Evolutionary conservation across 2,797 vertebrate genomes (phyloP).

Genomic region (Enteromius thamalakanensis): DNA sequence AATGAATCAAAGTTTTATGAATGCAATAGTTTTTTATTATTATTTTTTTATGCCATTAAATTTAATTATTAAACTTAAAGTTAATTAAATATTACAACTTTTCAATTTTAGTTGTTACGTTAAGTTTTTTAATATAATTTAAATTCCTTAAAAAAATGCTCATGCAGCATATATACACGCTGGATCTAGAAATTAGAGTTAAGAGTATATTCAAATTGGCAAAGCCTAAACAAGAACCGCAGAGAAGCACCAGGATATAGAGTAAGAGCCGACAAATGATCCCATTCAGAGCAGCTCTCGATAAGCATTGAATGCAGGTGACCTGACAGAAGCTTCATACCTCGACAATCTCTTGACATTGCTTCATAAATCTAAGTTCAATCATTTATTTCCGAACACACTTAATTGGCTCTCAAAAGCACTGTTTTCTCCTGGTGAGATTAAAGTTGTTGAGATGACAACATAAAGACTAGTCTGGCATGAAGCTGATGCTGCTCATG

Average conservation of each 20-base stretch:
- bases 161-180: background rate
- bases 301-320: background rate
- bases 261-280: background rate
- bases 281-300: background rate
- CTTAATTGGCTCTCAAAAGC: constrained; percentile 37
- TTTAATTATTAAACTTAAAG: no score
- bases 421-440: constrained; percentile 39
- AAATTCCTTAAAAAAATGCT: no score
- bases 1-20: background rate
- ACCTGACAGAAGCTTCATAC: background rate
- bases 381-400: constrained; percentile 4
- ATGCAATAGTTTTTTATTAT: background rate
- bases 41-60: background rate
- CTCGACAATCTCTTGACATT: background rate
- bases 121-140: no score
- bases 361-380: constrained; percentile 30
- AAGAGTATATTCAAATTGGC: background rate
- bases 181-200: background rate
- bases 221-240: background rate
- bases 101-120: no score
- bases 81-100: background rate
- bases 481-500: constrained; percentile 46
- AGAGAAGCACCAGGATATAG: background rate
- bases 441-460: constrained; percentile 46
- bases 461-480: constrained; percentile 51